These are phyloP conservation scores for Tylochromis polylepis DNA, from an alignment of 2,113 vertebrate genomes.

Conservation along the genomic window DNA sequence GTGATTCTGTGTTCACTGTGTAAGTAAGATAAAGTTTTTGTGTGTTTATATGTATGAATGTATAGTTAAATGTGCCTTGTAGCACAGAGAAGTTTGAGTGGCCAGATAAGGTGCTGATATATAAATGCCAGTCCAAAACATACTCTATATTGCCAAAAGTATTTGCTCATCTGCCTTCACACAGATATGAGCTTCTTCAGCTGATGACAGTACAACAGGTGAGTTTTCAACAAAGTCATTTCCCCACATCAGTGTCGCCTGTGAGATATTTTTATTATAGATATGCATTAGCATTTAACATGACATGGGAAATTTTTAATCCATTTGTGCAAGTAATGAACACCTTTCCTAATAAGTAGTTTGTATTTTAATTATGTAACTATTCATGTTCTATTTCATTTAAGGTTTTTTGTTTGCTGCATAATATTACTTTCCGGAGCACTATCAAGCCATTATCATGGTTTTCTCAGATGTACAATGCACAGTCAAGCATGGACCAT, in stretches of 20 bases:
- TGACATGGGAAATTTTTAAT: fast-evolving
- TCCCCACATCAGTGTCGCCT: not conserved
- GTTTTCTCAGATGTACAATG: not conserved
- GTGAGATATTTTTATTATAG: not conserved
- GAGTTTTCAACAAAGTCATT: not conserved
- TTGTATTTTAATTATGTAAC: not conserved
- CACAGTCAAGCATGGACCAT: not conserved
- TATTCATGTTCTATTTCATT: not conserved
- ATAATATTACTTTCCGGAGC: not conserved
- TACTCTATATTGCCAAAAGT: no score
- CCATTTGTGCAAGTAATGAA: not conserved
- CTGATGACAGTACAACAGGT: no score
- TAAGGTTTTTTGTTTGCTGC: not conserved
- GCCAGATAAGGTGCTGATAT: no score
- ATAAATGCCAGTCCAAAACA: no score
- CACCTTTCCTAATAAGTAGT: not conserved
- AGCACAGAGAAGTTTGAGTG: no score
- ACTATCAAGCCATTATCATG: fast-evolving
- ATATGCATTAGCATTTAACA: not conserved
- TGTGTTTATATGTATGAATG: no score
- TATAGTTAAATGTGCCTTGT: no score
- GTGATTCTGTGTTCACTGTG: no score
- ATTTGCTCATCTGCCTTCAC: no score
- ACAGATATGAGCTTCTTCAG: no score
- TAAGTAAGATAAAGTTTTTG: no score